phyloP scores from a whole-genome alignment of 2,113 vertebrate species.

The Piprites chloris region DNA sequence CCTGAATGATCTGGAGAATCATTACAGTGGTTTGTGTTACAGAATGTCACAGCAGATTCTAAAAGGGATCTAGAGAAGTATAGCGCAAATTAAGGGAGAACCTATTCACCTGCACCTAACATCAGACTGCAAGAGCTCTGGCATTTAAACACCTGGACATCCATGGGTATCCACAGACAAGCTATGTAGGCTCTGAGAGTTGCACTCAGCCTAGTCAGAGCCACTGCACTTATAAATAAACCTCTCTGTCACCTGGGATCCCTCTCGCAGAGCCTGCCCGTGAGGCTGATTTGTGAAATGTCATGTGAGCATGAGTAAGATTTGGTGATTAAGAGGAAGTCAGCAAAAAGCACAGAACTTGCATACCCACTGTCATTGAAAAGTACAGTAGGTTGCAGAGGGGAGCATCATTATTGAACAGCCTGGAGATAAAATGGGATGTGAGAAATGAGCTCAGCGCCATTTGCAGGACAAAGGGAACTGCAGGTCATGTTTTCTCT shows the following conservation, averaged over 20 bases:
- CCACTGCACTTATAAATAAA: neutral
- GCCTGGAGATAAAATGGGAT: neutral
- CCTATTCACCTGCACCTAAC: fast-evolving
- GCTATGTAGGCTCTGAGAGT: neutral
- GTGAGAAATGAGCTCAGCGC: neutral
- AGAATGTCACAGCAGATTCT: neutral
- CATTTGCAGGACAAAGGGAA: neutral
- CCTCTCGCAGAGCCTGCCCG: neutral
- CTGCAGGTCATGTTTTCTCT: neutral
- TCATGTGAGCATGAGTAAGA: neutral
- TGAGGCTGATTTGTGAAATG: neutral
- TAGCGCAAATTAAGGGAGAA: neutral
- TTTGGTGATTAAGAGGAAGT: neutral
- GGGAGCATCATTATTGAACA: neutral
- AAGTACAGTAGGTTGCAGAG: neutral
- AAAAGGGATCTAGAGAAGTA: neutral
- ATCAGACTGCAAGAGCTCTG: neutral
- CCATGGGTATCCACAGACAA: neutral
- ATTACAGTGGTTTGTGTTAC: neutral
- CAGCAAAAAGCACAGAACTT: neutral
- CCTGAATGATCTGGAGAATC: neutral
- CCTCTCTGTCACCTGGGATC: neutral
- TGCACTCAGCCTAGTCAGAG: neutral
- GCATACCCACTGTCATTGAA: neutral
- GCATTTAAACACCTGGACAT: neutral